phyloP scores from a whole-genome alignment of 2,888 invertebrate species.

The Eustalomyia histrio region DNA sequence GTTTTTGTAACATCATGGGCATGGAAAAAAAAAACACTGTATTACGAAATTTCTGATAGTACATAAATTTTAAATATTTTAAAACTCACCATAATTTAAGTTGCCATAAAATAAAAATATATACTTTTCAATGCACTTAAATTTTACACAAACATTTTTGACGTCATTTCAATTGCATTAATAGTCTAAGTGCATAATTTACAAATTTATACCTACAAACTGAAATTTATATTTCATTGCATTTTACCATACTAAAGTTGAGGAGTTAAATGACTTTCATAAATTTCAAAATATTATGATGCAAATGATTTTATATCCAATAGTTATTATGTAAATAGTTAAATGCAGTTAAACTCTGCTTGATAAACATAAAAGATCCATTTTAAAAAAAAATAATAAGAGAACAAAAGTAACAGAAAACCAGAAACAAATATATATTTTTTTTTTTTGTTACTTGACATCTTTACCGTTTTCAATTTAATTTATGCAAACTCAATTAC shows the following conservation, averaged over 20 bases:
- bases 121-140: not conserved
- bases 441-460: not conserved
- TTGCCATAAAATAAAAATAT: not conserved
- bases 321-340: not conserved
- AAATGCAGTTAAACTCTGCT: not conserved
- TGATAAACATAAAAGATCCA: not conserved
- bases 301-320: not conserved
- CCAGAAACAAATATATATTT: no score
- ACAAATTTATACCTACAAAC: not conserved
- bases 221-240: not conserved
- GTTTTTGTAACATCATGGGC: no score
- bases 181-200: not conserved
- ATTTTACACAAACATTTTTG: not conserved
- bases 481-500: constrained; percentile 20
- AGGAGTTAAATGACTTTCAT: constrained; percentile 4
- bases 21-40: no score
- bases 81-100: no score
- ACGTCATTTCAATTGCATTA: constrained; percentile 1
- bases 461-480: not conserved
- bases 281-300: constrained; percentile 10
- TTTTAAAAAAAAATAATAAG: no score
- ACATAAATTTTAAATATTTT: no score
- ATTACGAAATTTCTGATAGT: no score
- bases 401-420: not conserved
- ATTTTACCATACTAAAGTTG: not conserved